These are phyloP conservation scores for Meta bourneti DNA, from an alignment of 2,888 invertebrate species.

Conservation along the genomic window DNA sequence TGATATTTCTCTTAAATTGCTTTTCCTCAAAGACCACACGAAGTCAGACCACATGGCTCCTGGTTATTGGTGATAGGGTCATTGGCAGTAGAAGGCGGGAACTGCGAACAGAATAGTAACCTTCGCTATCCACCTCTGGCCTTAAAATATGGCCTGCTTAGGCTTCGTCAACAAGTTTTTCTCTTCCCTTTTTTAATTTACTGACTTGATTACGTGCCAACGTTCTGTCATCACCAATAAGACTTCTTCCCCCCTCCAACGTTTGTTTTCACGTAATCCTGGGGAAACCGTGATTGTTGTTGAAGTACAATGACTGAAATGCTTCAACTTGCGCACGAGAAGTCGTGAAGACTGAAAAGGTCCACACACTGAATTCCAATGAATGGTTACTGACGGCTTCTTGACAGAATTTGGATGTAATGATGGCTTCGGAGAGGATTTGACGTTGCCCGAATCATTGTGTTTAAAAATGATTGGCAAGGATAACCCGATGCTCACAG, in stretches of 20 bases:
- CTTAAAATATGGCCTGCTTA: slow-evolving; percentile 43
- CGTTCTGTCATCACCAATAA: slow-evolving; percentile 65
- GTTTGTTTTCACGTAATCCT: slow-evolving; percentile 51
- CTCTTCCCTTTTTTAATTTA: slow-evolving; percentile 50
- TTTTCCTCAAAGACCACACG: slow-evolving; percentile 64
- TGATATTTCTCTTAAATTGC: slow-evolving; percentile 62
- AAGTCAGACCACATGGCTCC: slow-evolving; percentile 67
- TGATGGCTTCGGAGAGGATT: slow-evolving; percentile 32
- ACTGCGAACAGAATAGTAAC: slow-evolving; percentile 28
- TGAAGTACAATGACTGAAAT: slow-evolving; percentile 30
- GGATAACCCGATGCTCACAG: not conserved
- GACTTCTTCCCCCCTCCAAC: slow-evolving; percentile 16
- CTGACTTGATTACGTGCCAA: slow-evolving; percentile 66
- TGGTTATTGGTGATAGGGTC: slow-evolving; percentile 45
- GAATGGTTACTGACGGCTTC: slow-evolving; percentile 28
- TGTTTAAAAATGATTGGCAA: not conserved
- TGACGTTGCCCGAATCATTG: not conserved
- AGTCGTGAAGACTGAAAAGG: slow-evolving; percentile 45
- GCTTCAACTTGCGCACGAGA: slow-evolving; percentile 45
- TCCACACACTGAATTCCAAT: not conserved
- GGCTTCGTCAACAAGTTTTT: slow-evolving; percentile 42
- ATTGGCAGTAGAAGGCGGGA: slow-evolving; percentile 55
- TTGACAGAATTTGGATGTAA: slow-evolving; percentile 63
- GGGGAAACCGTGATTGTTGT: slow-evolving; percentile 44
- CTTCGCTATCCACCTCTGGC: slow-evolving; percentile 58